Percentiles rank a stretch among this genome's conserved stretches.
Conservation (phyloP, 2,113 vertebrate genomes). For the Ctenomys sociabilis region DNA sequence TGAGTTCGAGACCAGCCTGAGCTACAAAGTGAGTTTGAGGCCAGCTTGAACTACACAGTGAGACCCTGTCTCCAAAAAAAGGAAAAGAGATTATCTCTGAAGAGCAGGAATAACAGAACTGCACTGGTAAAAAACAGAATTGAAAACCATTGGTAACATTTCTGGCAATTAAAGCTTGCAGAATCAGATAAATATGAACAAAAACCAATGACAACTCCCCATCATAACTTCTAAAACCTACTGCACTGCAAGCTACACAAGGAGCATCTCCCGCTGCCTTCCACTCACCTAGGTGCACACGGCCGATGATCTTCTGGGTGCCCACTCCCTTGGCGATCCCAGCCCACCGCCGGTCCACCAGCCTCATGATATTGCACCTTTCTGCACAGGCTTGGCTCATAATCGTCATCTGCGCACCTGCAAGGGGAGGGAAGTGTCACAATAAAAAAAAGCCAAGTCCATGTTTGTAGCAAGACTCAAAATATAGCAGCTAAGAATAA, state of each 20-base stretch:
- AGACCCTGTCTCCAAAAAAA: too few species aligned
- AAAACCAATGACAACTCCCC: not conserved
- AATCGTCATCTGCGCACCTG: constrained; percentile 99
- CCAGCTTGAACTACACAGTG: too few species aligned
- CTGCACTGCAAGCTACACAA: not conserved
- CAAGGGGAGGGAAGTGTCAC: constrained; percentile 13
- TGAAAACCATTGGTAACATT: too few species aligned
- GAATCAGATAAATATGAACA: not conserved
- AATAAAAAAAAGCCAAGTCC: not conserved
- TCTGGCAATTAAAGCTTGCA: not conserved
- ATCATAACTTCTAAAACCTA: not conserved
- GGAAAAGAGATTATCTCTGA: not conserved
- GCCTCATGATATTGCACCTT: constrained; percentile 98
- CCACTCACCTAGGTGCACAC: constrained; percentile 95
- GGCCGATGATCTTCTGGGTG: constrained; percentile 98
- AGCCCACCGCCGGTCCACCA: constrained; percentile 98
- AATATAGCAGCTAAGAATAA: not conserved
- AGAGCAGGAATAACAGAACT: not conserved
- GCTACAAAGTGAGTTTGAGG: too few species aligned
- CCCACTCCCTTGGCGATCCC: constrained; percentile 98
- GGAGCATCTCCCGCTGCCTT: not conserved
- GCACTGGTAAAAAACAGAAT: not conserved
- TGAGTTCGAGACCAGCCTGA: too few species aligned
- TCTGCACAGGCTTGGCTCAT: constrained; percentile 99
- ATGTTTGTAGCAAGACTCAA: not conserved